A percentile compares a stretch with the other conserved stretches of the same genome.
Evolutionary conservation across 2,113 vertebrate genomes (phyloP).

Genomic region (Sciurus niger): DNA sequence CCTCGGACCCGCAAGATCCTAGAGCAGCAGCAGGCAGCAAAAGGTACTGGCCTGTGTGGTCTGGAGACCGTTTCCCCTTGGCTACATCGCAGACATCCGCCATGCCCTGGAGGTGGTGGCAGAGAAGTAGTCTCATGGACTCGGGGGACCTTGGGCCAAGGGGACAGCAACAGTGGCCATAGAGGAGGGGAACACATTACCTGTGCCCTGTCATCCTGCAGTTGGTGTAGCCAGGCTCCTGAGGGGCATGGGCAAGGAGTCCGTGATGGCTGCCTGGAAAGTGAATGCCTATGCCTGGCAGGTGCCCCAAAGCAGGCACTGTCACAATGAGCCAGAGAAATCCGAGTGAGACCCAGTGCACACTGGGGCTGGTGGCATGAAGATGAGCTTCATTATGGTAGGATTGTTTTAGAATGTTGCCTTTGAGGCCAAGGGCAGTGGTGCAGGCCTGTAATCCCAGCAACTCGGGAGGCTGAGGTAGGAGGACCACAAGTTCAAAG

Average conservation of each 20-base stretch:
- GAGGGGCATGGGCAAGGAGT: not conserved
- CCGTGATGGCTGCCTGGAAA: not conserved
- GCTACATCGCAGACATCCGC: rapidly evolving
- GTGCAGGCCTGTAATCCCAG: no score
- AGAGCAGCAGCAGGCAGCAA: constrained; percentile 94
- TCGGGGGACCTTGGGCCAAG: not conserved
- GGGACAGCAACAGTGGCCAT: rapidly evolving
- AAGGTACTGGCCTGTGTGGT: constrained; percentile 88
- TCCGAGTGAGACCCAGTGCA: not conserved
- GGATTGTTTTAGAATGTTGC: not conserved
- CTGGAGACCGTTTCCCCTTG: not conserved
- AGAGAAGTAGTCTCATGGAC: not conserved
- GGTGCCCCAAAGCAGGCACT: no score
- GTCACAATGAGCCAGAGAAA: not conserved
- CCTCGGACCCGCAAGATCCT: constrained; percentile 95
- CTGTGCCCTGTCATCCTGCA: not conserved
- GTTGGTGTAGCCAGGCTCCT: not conserved
- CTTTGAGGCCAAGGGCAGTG: no score
- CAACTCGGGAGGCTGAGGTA: no score
- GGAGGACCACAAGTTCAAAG: no score
- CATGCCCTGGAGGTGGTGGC: rapidly evolving
- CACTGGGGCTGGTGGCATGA: not conserved
- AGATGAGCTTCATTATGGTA: not conserved
- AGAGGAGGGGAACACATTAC: not conserved
- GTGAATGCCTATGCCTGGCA: not conserved